Evolutionary conservation across 1,140 invertebrate genomes (phyloP), one percentile per base, ranked within the genome.

Genomic region (Drosophila obscura): DNA sequence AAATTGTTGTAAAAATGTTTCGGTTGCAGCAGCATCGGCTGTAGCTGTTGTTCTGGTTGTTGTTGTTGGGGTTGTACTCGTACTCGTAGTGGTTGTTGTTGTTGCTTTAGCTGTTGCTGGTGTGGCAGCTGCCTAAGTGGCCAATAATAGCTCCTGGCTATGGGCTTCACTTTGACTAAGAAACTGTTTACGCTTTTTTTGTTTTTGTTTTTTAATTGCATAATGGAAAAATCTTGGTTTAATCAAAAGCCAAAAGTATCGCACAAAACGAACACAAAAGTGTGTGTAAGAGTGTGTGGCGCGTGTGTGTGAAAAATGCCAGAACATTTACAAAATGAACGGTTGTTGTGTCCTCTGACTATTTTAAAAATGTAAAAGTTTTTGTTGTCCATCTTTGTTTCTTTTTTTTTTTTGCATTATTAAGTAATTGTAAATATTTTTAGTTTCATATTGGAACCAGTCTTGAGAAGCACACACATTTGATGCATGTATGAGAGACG

Each of bases 401-500:
- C 46, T 39, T 15, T 22, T 28, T 44, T 46, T 57, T 66, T 15
- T 55, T 31, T 68, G 50, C 51, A 41, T 51, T 39, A 39, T 73
- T 64, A 73, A 48, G 45, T 73, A 73, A 73, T 53, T 74, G 60
- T 74, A 67, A 66, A 71, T 69, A 44, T 58, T 71, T 71, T 71
- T 71, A 71, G 67, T 71, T 71, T 58, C 51, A 52, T 53, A 56
- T 67, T 83, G 63, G 63, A 82, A 78, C 74, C 80, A 82, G 80
- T 82, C 80, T 82, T 82, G 64, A 75, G 75, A 49, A 49, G 69
- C 68, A 67, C 77, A 80, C 77, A 76, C 78, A 73, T 61, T 74
- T 45, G 45, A 75, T 75, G 77, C 49, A 79, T 69, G 44, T 50
- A 65, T 26, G 48, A 39, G 35, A 28, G 26, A 24, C 35, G 44